A percentile compares a stretch with the other conserved stretches of the same genome.
Conservation (phyloP, 2,888 invertebrate genomes). For the Cybosia mesomella region DNA sequence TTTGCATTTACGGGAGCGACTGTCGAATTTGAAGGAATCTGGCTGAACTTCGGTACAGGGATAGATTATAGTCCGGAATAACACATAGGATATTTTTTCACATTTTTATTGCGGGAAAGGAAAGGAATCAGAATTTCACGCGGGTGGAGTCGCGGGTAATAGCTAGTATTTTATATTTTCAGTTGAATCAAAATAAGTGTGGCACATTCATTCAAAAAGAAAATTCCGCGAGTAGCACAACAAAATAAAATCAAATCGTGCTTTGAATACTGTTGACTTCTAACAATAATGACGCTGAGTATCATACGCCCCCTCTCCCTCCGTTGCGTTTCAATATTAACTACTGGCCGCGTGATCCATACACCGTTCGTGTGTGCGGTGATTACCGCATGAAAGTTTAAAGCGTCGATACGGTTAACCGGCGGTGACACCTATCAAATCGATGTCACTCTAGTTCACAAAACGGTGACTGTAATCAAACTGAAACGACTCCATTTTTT, state of each 20-base stretch:
- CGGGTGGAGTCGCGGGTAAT: too few relatives aligned
- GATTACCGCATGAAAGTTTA: conserved; percentile 35
- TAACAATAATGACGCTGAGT: background rate
- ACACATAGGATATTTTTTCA: too few relatives aligned
- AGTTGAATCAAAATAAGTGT: background rate
- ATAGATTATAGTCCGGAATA: too few relatives aligned
- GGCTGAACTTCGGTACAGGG: too few relatives aligned
- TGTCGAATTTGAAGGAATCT: too few relatives aligned
- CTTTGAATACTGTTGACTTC: background rate
- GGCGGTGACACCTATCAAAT: conserved; percentile 44
- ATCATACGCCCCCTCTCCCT: background rate
- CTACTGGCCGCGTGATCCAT: background rate
- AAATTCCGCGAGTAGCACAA: background rate
- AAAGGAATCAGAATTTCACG: too few relatives aligned
- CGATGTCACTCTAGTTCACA: conserved; percentile 32
- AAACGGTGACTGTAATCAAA: conserved; percentile 24
- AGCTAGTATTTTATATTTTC: too few relatives aligned
- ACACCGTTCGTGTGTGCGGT: conserved; percentile 10
- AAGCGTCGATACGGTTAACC: conserved; percentile 37
- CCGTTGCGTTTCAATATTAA: background rate
- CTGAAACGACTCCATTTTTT: conserved; percentile 28
- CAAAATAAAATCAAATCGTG: background rate
- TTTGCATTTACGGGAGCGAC: too few relatives aligned
- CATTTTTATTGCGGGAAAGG: too few relatives aligned
- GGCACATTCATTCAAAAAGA: conserved; percentile 4